Evolutionary conservation across 30 jellyfish, hydroid and myxozoan genomes (phyloP), one percentile per base, ranked within the genome.

Genomic region (Cassiopea andromeda): DNA sequence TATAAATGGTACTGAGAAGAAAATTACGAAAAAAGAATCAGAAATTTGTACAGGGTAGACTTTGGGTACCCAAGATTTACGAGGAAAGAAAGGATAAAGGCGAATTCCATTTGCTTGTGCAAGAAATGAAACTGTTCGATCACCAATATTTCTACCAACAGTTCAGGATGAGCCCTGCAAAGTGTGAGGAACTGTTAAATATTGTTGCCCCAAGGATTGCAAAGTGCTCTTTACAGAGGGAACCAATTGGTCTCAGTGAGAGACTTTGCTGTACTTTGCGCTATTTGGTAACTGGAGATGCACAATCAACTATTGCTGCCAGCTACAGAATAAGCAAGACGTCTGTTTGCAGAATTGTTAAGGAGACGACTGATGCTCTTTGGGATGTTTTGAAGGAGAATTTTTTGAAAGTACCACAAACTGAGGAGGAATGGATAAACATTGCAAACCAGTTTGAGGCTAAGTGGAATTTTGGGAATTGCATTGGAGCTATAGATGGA

Each of bases 401-500:
- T n/a, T 75, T 45, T 57, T 43, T 75, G 68, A 75, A 75, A 57
- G 46, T 18, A n/a, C 92, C 92, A 69, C 43, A 44, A 10, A 67
- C 61, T 3, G 77, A 85, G 81, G 70, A 54, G 50, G 89, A 72
- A 45, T 85, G 93, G 93, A 68, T 49, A 76, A 6, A n/a, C 1
- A 46, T 73, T 73, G 60, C 74, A 76, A 54, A 66, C 19, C 81
- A 44, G 3, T 48, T 85, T 76, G 60, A 15, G 47, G 82, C 61
- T 3, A 16, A 14, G 10, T 75, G 93, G 88, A 76, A 75, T 75
- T 64, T 85, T 64, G 89, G 89, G 38, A 84, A 85, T 71, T 84
- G 77, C 50, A 2, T 85, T 9, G 87, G 93, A 7, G 93, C 88
- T 2, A 73, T 85, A 38, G 93, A 85, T 46, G 93, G 88, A 44